Base-by-base conservation (phyloP, 1,140 invertebrate genomes). In the Zaprionus lachaisei region DNA sequence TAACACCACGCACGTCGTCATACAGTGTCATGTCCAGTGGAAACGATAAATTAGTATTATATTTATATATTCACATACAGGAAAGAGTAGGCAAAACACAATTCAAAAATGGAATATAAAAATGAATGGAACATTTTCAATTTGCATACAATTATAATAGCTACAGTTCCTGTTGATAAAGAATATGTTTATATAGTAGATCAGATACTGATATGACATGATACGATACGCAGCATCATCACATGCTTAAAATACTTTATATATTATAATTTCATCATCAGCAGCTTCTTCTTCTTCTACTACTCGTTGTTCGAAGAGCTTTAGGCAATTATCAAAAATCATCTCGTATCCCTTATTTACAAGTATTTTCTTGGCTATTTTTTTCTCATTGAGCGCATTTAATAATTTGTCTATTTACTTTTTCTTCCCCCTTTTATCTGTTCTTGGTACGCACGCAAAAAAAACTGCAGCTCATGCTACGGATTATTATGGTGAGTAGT, bases 401-500 rank as follows among this genome's bases (percentile, higher is more conserved):
- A 87, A 87, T 87, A 87, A 90, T 84, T 87, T 87, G 84, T 89
- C 85, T 90, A 85, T 89, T 89, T 91, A 82, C 79, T 93, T 80
- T 77, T 79, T 82, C 72, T 85, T 74, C 67, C 62, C 65, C 69
- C 81, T 78, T 79, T 77, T 90, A 85, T 82, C 82, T 90, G 85
- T 90, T 84, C 80, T 93, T 89, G 84, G 85, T 83, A 84, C 85
- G 84, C 84, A 90, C 84, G 78, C 78, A 89, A 89, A 89, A 89
- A 84, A 90, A 78, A 87, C 75, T 90, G 74, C 91, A 98, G 98
- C 97, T 95, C 97, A 98, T 95, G 97, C 97, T 93, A 98, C 98
- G 95, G 98, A 98, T 95, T 99, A 98, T 95, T 99, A 99, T 97
- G 98, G 98, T 99, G 98, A 99, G 98, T 98, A 91, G 85, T 84